Evolutionary conservation across 1,140 invertebrate genomes (phyloP).

Genomic region (Hylyphantes graminicola): DNA sequence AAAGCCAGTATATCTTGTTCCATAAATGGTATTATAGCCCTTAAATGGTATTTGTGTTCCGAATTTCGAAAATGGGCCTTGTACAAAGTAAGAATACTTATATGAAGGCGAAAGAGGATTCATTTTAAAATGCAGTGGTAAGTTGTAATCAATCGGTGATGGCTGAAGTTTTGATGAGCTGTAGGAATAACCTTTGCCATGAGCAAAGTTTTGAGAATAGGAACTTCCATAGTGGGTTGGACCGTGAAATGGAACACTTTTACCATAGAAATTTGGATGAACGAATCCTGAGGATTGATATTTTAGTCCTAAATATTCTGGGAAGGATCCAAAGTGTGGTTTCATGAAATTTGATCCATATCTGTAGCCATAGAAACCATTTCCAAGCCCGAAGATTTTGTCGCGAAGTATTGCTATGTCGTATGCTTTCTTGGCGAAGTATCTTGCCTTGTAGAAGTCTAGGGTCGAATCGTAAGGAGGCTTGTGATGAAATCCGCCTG

Average conservation of each 20-base stretch:
- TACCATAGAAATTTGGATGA: not conserved
- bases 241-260: not conserved
- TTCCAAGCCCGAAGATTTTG: conserved; percentile 13
- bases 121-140: too few relatives aligned
- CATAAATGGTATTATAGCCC: not conserved
- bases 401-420: not conserved
- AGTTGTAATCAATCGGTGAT: too few relatives aligned
- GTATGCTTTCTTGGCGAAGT: conserved; percentile 11
- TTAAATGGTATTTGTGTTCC: too few relatives aligned
- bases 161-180: too few relatives aligned
- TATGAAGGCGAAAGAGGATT: conserved; percentile 10
- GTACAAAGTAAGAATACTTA: conserved; percentile 19
- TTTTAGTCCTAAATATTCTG: not conserved
- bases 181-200: conserved; percentile 24
- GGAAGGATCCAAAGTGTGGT: not conserved
- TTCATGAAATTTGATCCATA: not conserved
- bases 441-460: conserved; percentile 14
- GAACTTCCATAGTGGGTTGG: not conserved
- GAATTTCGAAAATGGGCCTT: not conserved
- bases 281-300: not conserved
- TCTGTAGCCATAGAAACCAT: conserved; percentile 27
- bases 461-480: conserved; percentile 3
- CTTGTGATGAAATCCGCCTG: conserved; percentile 9
- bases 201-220: conserved; percentile 5
- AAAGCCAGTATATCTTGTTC: conserved; percentile 1